Evolutionary conservation across 2,797 vertebrate species (phyloP).

Genomic region (Octomys mimax): DNA sequence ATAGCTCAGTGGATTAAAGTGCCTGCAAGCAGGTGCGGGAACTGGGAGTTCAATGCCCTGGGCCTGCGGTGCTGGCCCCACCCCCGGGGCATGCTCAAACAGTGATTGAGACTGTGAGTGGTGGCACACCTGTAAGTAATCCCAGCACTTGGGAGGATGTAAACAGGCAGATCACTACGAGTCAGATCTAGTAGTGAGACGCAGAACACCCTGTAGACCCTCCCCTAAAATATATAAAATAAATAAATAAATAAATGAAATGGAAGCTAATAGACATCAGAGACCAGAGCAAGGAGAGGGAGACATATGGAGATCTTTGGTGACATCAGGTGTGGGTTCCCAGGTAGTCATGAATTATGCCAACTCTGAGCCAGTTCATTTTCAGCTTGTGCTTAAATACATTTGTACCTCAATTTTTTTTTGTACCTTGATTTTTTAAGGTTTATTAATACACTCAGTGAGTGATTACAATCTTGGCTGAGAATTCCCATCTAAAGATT

Average conservation of each 20-base stretch:
- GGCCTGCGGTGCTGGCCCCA: no score
- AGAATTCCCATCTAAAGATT: background rate
- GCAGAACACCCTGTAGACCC: no score
- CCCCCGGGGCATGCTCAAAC: no score
- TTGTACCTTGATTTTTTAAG: background rate
- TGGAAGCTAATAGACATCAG: background rate
- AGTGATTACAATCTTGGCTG: background rate
- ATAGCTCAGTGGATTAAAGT: no score
- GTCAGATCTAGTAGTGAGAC: no score
- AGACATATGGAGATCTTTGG: background rate
- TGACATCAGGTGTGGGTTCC: background rate
- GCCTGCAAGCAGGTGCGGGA: no score
- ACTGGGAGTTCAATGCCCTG: no score
- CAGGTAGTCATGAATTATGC: background rate
- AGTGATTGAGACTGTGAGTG: no score
- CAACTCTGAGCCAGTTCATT: background rate
- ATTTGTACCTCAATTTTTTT: background rate
- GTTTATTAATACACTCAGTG: background rate
- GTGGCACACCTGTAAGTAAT: no score
- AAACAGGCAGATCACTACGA: no score
- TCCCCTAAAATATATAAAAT: no score
- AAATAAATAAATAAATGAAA: background rate
- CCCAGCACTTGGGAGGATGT: no score
- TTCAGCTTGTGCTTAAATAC: slow-evolving; percentile 42
- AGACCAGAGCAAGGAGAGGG: background rate